Percentiles rank a stretch among this genome's conserved stretches.
phyloP scores from a whole-genome alignment of 2,888 invertebrate species.

The Isoperla grammatica region DNA sequence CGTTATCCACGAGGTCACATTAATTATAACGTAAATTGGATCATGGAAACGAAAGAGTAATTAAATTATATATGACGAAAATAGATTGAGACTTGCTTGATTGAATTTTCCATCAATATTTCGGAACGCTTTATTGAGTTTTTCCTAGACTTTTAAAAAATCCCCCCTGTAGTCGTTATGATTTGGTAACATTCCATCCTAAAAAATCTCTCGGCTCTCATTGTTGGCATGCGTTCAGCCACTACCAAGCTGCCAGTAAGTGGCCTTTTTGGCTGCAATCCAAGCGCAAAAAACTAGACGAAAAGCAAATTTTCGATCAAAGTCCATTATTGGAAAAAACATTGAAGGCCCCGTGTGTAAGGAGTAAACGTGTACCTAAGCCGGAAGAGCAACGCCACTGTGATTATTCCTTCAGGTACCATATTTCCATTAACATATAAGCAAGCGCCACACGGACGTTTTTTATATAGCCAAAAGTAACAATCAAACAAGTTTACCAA shows the following conservation, averaged over 20 bases:
- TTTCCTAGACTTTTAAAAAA: too few relatives aligned
- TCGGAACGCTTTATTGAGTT: too few relatives aligned
- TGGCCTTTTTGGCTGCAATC: background rate
- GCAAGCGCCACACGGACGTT: too few relatives aligned
- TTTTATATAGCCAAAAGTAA: too few relatives aligned
- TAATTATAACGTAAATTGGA: background rate
- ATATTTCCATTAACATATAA: background rate
- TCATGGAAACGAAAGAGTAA: background rate
- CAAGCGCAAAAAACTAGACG: background rate
- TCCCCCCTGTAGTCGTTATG: background rate
- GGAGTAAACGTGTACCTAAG: too few relatives aligned
- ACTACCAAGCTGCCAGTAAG: background rate
- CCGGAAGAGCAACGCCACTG: background rate
- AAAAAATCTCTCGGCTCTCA: background rate
- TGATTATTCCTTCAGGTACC: slow-evolving; percentile 1
- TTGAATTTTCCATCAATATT: background rate
- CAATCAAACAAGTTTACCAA: too few relatives aligned
- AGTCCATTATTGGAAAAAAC: background rate
- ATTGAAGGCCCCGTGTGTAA: background rate
- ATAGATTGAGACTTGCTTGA: too few relatives aligned
- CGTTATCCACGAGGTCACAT: background rate
- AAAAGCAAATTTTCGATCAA: background rate
- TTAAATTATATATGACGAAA: background rate
- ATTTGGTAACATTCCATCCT: background rate
- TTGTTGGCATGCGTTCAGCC: slow-evolving; percentile 2